Conservation (phyloP, 2,888 invertebrate genomes). For the Sepiola atlantica region DNA sequence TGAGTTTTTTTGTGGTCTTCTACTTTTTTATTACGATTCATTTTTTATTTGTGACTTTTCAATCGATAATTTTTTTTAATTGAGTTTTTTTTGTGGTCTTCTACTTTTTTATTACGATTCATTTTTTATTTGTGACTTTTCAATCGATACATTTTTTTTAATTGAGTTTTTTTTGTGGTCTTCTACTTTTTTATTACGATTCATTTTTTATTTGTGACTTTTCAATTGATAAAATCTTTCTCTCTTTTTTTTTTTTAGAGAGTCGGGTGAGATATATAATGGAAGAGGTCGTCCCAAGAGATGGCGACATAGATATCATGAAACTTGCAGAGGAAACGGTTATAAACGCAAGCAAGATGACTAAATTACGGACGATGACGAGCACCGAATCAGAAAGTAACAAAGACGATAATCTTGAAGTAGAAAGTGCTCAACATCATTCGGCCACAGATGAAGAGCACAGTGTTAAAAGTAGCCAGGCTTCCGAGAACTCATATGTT, state of each 20-base stretch:
- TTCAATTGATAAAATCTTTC: neutral
- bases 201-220: neutral
- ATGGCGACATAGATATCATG: slow-evolving; percentile 37
- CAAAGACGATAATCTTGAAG: neutral
- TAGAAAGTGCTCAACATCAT: neutral
- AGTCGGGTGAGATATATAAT: slow-evolving; percentile 45
- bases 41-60: no score
- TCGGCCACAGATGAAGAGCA: neutral
- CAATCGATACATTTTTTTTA: no score
- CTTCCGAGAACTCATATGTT: neutral
- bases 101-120: no score
- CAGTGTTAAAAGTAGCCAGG: neutral
- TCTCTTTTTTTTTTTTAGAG: neutral
- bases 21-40: no score
- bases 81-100: no score
- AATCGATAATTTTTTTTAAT: no score
- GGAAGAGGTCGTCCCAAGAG: slow-evolving; percentile 41
- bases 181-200: no score
- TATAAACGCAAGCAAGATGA: neutral
- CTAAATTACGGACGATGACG: neutral
- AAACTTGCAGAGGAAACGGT: slow-evolving; percentile 33
- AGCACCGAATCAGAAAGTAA: neutral
- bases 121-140: no score
- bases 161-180: no score
- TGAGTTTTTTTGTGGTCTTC: no score